Conservation (phyloP, 2,888 invertebrate genomes). For the Pemphredon lugubris region DNA sequence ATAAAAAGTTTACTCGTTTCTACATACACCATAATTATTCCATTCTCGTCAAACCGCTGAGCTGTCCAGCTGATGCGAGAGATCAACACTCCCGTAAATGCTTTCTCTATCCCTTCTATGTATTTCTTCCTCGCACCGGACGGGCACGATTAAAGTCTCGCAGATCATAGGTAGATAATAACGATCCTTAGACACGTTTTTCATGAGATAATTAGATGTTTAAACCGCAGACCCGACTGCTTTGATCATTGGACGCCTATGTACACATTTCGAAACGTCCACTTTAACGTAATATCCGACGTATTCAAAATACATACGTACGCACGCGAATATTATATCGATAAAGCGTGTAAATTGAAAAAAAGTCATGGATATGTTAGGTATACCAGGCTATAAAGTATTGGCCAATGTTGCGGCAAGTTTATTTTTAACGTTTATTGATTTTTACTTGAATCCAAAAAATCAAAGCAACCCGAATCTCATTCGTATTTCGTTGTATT, state of each 20-base stretch:
- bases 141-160: constrained; percentile 44
- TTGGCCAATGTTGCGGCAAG: no score
- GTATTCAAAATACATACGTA: not conserved
- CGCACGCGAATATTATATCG: no score
- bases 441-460: no score
- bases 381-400: no score
- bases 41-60: constrained; percentile 23
- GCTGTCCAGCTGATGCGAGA: no score
- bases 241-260: constrained; percentile 9
- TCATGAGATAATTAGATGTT: constrained; percentile 28
- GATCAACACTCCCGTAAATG: constrained; percentile 10
- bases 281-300: not conserved
- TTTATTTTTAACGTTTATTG: no score
- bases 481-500: no score
- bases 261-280: not conserved
- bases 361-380: no score
- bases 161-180: constrained; percentile 38
- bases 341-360: no score
- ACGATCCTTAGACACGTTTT: constrained; percentile 24
- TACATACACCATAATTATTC: constrained; percentile 38
- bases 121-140: constrained; percentile 13
- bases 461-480: no score
- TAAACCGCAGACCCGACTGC: not conserved
- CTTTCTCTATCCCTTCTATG: constrained; percentile 24
- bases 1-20: constrained; percentile 18